A percentile compares a stretch with the other conserved stretches of the same genome.
phyloP scores from a whole-genome alignment of 2,888 invertebrate species.

The Perithous albicinctus region DNA sequence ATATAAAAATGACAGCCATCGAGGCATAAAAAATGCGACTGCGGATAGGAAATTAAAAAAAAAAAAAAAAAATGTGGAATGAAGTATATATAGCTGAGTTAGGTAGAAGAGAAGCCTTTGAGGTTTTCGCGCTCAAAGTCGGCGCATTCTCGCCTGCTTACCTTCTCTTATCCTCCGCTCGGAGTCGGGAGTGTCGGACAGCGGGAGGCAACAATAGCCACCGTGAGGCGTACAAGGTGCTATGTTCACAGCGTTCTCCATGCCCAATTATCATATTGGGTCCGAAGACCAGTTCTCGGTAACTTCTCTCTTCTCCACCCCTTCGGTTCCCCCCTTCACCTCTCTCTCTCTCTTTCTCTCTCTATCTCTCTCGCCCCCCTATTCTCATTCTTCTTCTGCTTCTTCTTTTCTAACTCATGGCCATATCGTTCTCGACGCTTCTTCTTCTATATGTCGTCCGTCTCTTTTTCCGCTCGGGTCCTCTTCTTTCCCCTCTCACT shows the following conservation, averaged over 20 bases:
- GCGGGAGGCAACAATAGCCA: conserved; percentile 75
- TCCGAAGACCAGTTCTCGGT: conserved; percentile 77
- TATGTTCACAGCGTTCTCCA: conserved; percentile 79
- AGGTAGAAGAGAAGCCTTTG: conserved; percentile 70
- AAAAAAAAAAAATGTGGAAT: conserved; percentile 15
- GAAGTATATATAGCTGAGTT: conserved; percentile 6
- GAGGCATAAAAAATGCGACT: background rate
- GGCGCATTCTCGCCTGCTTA: conserved; percentile 67
- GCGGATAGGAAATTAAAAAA: background rate
- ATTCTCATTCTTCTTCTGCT: conserved; percentile 48
- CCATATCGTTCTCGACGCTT: conserved; percentile 65
- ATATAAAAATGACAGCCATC: background rate
- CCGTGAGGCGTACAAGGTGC: conserved; percentile 78
- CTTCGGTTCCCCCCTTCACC: conserved; percentile 43
- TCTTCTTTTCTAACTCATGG: conserved; percentile 58
- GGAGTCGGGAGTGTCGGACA: conserved; percentile 67
- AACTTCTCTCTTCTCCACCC: conserved; percentile 57
- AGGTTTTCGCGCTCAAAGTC: conserved; percentile 74
- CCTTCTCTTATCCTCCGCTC: conserved; percentile 5
- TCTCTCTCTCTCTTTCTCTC: too few species aligned
- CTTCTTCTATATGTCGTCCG: conserved; percentile 37
- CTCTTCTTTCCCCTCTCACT: conserved; percentile 15
- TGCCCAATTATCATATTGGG: conserved; percentile 81
- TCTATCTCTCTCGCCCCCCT: too few species aligned
- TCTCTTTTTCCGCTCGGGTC: conserved; percentile 15